Evolutionary conservation across 2,113 vertebrate genomes (phyloP).

Genomic region (Solenodon paradoxus): DNA sequence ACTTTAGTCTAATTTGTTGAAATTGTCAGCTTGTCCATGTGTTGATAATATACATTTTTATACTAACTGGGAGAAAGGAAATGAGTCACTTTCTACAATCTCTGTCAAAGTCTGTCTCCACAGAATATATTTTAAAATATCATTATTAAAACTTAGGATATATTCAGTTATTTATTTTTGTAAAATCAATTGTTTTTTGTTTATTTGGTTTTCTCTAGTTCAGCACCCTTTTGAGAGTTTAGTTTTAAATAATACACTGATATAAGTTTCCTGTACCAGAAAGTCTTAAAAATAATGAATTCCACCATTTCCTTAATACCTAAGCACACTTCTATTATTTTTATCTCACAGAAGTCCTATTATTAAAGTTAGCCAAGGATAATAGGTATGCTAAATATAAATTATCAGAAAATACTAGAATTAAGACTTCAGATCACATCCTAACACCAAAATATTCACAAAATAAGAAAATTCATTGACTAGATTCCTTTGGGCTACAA

Average conservation of each 20-base stretch:
- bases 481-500: background rate
- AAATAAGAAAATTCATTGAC: background rate
- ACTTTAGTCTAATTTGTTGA: background rate
- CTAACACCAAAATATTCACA: background rate
- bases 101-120: background rate
- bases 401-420: background rate
- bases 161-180: background rate
- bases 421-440: background rate
- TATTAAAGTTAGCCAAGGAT: constrained; percentile 14
- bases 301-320: background rate
- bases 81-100: background rate
- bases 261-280: background rate
- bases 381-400: background rate
- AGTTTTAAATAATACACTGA: background rate
- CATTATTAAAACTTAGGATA: background rate
- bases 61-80: background rate
- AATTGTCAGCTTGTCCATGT: too few relatives aligned
- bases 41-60: background rate
- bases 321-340: background rate
- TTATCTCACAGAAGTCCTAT: background rate
- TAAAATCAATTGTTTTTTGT: background rate
- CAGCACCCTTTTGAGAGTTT: background rate
- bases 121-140: background rate
- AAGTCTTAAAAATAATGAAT: constrained; percentile 1
- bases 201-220: background rate